Percentiles rank a stretch among this genome's conserved stretches.
phyloP scores from a whole-genome alignment of 2,888 invertebrate species.

The Eulithis prunata region DNA sequence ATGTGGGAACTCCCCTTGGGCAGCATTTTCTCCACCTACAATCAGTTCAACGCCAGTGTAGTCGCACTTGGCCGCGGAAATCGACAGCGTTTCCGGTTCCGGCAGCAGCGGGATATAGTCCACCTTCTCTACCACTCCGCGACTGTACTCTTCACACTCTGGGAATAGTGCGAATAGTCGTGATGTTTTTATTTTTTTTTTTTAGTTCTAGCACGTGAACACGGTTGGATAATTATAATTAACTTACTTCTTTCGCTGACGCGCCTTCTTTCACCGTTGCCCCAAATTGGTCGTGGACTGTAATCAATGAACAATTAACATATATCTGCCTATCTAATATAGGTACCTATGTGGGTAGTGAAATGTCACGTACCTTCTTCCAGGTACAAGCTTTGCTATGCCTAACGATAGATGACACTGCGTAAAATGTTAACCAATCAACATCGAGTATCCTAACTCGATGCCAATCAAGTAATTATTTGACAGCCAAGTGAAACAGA shows the following conservation, averaged over 20 bases:
- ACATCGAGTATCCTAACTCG: too few species aligned
- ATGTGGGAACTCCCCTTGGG: slow-evolving; percentile 86
- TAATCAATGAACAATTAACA: background rate
- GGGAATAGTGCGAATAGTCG: background rate
- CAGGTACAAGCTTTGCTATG: too few species aligned
- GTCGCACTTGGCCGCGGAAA: slow-evolving; percentile 80
- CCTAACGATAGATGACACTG: too few species aligned
- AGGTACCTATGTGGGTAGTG: too few species aligned
- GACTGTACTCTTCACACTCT: slow-evolving; percentile 85
- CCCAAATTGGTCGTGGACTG: slow-evolving; percentile 57
- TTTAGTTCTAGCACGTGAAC: background rate
- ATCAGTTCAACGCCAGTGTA: slow-evolving; percentile 83
- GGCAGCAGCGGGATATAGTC: slow-evolving; percentile 80
- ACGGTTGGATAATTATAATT: too few species aligned
- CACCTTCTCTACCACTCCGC: slow-evolving; percentile 73
- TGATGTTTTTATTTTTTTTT: too few species aligned
- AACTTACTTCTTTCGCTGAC: slow-evolving; percentile 64
- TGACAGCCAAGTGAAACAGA: background rate
- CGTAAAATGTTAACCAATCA: too few species aligned
- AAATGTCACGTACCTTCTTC: too few species aligned
- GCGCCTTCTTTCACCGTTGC: slow-evolving; percentile 40
- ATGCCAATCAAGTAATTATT: too few species aligned
- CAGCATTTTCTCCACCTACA: slow-evolving; percentile 84
- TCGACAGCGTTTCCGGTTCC: slow-evolving; percentile 71
- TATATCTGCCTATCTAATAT: too few species aligned